phyloP scores from a whole-genome alignment of 1,140 invertebrate genomes.

The Chionoecetes opilio region DNA sequence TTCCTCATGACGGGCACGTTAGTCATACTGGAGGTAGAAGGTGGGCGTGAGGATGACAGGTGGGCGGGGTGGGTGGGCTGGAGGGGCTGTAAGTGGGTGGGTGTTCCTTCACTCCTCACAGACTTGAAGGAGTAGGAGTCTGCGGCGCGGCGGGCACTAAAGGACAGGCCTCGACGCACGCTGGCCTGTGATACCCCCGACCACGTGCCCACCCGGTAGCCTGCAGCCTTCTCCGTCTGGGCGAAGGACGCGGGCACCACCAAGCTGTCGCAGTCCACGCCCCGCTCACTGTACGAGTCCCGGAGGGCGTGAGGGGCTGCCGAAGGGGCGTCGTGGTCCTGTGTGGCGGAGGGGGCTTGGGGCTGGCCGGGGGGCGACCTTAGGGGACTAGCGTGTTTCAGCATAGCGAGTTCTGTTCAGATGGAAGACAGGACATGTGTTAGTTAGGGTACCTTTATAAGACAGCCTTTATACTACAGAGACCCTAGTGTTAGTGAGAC shows the following conservation, averaged over 20 bases:
- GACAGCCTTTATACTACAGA: too few species aligned
- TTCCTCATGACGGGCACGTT: slow-evolving; percentile 41
- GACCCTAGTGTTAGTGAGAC: too few species aligned
- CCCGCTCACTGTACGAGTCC: slow-evolving; percentile 71
- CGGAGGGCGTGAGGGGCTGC: neutral
- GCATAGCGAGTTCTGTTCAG: slow-evolving; percentile 70
- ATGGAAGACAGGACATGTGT: neutral
- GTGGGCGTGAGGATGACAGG: neutral
- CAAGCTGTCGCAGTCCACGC: slow-evolving; percentile 73
- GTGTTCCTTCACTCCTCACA: slow-evolving; percentile 66
- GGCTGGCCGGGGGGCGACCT: slow-evolving; percentile 51
- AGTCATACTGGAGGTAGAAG: slow-evolving; percentile 54
- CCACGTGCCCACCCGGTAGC: slow-evolving; percentile 72
- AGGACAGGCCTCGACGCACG: slow-evolving; percentile 68
- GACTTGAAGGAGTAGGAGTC: slow-evolving; percentile 70
- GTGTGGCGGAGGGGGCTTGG: neutral
- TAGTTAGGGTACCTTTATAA: too few species aligned
- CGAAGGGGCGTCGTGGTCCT: neutral
- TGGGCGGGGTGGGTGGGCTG: too few species aligned
- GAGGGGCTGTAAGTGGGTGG: neutral
- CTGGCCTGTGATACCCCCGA: slow-evolving; percentile 70
- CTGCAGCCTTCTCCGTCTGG: slow-evolving; percentile 56
- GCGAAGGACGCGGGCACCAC: slow-evolving; percentile 67
- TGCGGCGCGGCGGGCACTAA: slow-evolving; percentile 57
- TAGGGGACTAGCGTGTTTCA: slow-evolving; percentile 74